Evolutionary conservation across 2,797 vertebrate genomes (phyloP).

Genomic region (Siniperca scherzeri): DNA sequence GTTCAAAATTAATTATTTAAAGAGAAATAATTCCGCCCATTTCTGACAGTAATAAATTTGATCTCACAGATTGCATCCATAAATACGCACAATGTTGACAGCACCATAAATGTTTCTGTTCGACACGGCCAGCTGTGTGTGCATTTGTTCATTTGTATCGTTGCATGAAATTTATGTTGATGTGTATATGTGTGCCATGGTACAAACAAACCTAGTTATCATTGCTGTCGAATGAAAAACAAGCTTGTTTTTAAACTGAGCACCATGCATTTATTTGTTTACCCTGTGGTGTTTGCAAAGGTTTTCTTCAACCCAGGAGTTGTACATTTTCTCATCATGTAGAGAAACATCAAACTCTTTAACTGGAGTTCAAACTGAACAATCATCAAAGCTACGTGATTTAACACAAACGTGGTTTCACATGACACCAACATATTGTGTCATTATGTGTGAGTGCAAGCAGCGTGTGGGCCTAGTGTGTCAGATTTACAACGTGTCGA

Average conservation of each 20-base stretch:
- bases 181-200: neutral
- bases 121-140: constrained; percentile 35
- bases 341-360: constrained; percentile 31
- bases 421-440: constrained; percentile 52
- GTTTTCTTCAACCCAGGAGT: constrained; percentile 6
- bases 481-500: constrained; percentile 73
- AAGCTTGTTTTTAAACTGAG: constrained; percentile 35
- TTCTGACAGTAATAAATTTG: constrained; percentile 65
- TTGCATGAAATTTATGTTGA: constrained; percentile 27
- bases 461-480: constrained; percentile 53
- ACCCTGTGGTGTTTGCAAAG: constrained; percentile 16
- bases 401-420: constrained; percentile 15
- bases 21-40: constrained; percentile 65
- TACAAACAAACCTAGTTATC: constrained; percentile 52
- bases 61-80: constrained; percentile 62
- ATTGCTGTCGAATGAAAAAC: constrained; percentile 48
- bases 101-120: constrained; percentile 56
- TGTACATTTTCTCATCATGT: constrained; percentile 9
- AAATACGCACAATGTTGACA: constrained; percentile 58
- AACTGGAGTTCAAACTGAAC: constrained; percentile 47
- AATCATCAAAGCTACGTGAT: constrained; percentile 39
- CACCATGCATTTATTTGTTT: constrained; percentile 22
- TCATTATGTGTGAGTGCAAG: constrained; percentile 43
- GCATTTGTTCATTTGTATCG: constrained; percentile 13
- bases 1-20: constrained; percentile 65